These are phyloP conservation scores for Sciurus carolinensis DNA, from an alignment of 2,797 vertebrate species.

Conservation along the genomic window DNA sequence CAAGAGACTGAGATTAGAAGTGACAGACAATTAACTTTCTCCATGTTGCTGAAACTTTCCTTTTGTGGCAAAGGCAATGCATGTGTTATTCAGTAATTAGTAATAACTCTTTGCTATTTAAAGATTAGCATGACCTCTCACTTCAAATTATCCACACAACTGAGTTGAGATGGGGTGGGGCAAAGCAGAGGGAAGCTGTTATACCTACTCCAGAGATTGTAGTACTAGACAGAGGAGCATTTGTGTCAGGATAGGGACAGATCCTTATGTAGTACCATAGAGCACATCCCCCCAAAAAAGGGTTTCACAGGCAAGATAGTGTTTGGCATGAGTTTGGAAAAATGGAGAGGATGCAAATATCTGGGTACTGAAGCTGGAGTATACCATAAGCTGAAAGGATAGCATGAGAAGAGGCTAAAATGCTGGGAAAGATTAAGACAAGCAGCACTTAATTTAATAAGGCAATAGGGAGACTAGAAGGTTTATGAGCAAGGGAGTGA, in stretches of 20 bases:
- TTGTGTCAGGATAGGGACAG: no score
- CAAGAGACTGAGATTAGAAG: neutral
- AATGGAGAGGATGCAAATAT: neutral
- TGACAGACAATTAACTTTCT: neutral
- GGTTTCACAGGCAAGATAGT: neutral
- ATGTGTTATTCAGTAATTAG: neutral
- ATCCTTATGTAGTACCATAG: neutral
- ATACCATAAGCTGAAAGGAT: neutral
- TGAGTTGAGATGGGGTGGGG: neutral
- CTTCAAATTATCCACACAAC: neutral
- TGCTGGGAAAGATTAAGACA: neutral
- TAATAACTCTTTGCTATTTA: neutral
- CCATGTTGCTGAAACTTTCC: neutral
- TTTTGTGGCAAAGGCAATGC: constrained; percentile 15
- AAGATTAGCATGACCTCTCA: neutral
- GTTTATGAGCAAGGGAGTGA: neutral
- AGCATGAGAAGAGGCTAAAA: neutral
- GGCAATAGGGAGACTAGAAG: neutral
- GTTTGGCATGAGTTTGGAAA: neutral
- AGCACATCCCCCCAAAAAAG: no score
- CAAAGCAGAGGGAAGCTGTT: neutral
- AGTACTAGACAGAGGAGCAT: no score
- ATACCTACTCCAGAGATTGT: neutral
- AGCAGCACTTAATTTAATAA: neutral
- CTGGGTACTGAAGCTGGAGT: neutral